Evolutionary conservation across 2,113 vertebrate species (phyloP), one percentile per base, ranked within the genome.

Genomic region (Megaceryle torquata): DNA sequence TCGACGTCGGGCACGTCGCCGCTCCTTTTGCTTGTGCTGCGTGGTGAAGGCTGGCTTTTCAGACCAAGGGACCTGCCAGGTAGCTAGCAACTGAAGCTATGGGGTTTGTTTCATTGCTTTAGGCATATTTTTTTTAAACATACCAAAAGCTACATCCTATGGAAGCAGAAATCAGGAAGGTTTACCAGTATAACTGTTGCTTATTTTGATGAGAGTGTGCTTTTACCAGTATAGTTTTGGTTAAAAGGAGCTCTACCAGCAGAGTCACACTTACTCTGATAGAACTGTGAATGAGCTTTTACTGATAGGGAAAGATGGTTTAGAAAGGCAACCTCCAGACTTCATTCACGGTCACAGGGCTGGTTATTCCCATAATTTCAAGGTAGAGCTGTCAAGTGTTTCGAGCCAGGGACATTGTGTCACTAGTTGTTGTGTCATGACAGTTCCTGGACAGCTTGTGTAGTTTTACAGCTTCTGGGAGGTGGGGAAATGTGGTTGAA

Each of bases 401-500:
- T 65, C 56, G 84, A 15, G 5, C 10, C 0, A 2, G 48, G 12
- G 37, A 46, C 13, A 3, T 2, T 48, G 41, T 51, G 51, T 60
- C 50, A 39, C 33, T 43, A 24, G 7, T 17, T 84, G 19, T 31
- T 50, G 14, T 63, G 53, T 64, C 35, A 25, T n/a, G 41, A n/a
- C 48, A 61, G 39, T 86, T 44, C 26, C 46, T 78, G 51, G 12
- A 24, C 11, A 9, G 21, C 29, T 50, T 61, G 82, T 71, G 37
- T 59, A 21, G 28, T 70, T 88, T 37, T 67, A 86, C 37, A 46
- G 25, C 24, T 88, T 91, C 31, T 61, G 18, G 16, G 43, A 71
- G 10, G 20, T 9, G 5, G 10, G 43, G 53, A 68, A 82, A 24
- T 1, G 1, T 0, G 0, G 3, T 48, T 70, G n/a, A 82, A 39